phyloP scores from a whole-genome alignment of 1,140 invertebrate genomes.

The Zaprionus ornatus region DNA sequence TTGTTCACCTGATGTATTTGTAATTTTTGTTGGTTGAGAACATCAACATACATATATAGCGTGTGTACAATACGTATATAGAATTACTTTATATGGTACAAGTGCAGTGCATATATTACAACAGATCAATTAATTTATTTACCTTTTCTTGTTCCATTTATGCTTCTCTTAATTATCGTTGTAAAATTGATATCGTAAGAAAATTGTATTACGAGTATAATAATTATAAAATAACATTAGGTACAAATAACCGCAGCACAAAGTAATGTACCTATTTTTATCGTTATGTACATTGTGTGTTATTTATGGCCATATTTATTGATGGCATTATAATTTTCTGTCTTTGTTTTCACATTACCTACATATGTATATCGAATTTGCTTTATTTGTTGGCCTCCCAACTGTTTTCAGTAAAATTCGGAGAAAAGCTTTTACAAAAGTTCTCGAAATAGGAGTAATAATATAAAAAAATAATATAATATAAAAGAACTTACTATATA shows the following conservation, averaged over 20 bases:
- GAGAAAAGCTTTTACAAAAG: neutral
- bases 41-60: neutral
- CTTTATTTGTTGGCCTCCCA: neutral
- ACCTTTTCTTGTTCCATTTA: neutral
- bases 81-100: neutral
- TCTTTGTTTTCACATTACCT: no score
- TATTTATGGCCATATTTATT: neutral
- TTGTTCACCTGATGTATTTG: slow-evolving; percentile 48
- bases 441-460: neutral
- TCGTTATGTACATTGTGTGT: neutral
- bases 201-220: neutral
- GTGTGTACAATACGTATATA: neutral
- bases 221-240: neutral
- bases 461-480: neutral
- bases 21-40: neutral
- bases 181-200: neutral
- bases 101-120: neutral
- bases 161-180: no score
- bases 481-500: no score
- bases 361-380: neutral
- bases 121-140: neutral
- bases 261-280: neutral
- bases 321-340: neutral
- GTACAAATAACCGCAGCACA: neutral
- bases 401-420: neutral